These are phyloP conservation scores for Phyllotreta cruciferae DNA, from an alignment of 2,888 invertebrate genomes.

Conservation along the genomic window DNA sequence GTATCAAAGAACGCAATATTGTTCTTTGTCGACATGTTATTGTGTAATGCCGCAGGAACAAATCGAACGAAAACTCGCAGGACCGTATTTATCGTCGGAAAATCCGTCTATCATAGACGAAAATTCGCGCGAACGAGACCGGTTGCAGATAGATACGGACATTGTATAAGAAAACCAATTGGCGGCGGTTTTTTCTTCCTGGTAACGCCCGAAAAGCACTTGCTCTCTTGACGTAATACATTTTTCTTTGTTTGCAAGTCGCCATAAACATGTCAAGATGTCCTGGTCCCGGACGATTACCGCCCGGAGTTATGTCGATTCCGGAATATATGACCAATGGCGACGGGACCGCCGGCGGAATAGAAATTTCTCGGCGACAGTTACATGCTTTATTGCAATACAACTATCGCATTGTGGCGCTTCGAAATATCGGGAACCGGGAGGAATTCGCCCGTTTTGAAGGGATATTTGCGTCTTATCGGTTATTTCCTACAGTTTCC, in stretches of 20 bases:
- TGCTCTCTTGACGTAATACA: constrained; percentile 9
- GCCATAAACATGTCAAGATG: constrained; percentile 45
- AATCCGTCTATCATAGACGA: no score
- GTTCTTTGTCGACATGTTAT: constrained; percentile 6
- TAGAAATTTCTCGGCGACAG: constrained; percentile 41
- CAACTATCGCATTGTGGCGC: constrained; percentile 32
- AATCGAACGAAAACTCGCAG: background rate
- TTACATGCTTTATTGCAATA: constrained; percentile 38
- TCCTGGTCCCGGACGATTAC: constrained; percentile 42
- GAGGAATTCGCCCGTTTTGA: no score
- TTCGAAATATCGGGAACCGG: background rate
- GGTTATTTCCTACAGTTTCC: no score
- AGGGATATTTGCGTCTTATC: no score
- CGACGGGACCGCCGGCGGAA: constrained; percentile 29
- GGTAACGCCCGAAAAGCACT: constrained; percentile 16
- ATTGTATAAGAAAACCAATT: constrained; percentile 3
- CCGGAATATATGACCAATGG: constrained; percentile 38
- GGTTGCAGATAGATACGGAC: no score
- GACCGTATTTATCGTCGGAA: background rate
- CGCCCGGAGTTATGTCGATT: constrained; percentile 41
- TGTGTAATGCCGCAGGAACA: background rate
- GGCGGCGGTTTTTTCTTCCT: constrained; percentile 4
- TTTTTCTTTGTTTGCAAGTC: constrained; percentile 36
- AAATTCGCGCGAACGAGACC: no score
- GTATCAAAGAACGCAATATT: constrained; percentile 12